Evolutionary conservation across 35 echinoderm and acorn worm species (phyloP), one percentile per base, ranked within the genome.

Genomic region (Ophiothrix spiculata): DNA sequence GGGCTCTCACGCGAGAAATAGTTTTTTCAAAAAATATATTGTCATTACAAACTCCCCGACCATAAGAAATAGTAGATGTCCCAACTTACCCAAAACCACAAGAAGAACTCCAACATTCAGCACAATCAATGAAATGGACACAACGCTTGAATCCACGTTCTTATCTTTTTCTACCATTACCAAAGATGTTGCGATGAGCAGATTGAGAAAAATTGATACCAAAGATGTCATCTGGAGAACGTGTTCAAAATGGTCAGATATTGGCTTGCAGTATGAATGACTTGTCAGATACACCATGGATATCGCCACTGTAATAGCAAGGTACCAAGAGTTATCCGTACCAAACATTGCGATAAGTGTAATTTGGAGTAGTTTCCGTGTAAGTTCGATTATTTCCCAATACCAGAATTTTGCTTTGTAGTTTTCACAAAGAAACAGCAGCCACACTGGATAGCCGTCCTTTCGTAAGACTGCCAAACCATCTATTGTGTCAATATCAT

Each of bases 391-490:
- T 2, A 89, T 75, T 49, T 89, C 87, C 87, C 87, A 89, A 40
- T 82, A 89, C 87, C 87, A 89, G 64, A 75, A 89, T 17, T 77
- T 34, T 17, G 56, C 36, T 82, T 83, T 90, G 80, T 90, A 90
- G 63, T 90, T 90, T 56, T 90, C 87, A 39, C 63, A 75, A 1
- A 90, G 32, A 45, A 90, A 90, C 31, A 15, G 14, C 12, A 75
- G 15, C 80, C 74, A 90, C 10, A 56, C 34, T 39, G 73, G 35
- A 36, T 1, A 31, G 0, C 17, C 64, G 33, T 56, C 75, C 39
- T 12, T 25, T 19, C 35, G 17, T 12, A 31, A 11, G 0, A 60
- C 35, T 25, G 63, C 33, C 16, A 31, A 2, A 75, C 6, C 16
- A 4, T 74, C 14, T 1, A 25, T 3, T 3, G 54, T 32, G 12